A percentile compares a stretch with the other conserved stretches of the same genome.
Conservation (phyloP, 1,140 invertebrate species). For the Diorhabda elongata region DNA sequence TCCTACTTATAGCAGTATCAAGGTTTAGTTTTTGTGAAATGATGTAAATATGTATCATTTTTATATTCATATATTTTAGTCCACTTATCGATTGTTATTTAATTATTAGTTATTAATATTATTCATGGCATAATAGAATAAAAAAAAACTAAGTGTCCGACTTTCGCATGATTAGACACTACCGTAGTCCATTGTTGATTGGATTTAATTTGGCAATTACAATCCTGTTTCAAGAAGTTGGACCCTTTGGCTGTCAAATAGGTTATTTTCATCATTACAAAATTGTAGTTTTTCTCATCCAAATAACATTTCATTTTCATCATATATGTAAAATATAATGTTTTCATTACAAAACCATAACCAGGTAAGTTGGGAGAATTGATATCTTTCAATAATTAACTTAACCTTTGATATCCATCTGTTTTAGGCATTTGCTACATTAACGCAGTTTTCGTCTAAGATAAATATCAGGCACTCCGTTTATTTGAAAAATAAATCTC, state of each 20-base stretch:
- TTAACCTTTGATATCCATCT: not conserved
- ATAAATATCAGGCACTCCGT: conserved; percentile 41
- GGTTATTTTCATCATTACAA: conserved; percentile 30
- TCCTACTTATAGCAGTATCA: too few relatives aligned
- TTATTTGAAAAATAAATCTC: conserved; percentile 41
- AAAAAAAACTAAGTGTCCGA: too few relatives aligned
- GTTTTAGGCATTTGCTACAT: conserved; percentile 17
- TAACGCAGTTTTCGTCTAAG: conserved; percentile 41
- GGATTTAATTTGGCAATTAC: not conserved
- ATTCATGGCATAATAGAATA: too few relatives aligned
- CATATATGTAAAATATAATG: conserved; percentile 35
- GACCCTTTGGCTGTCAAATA: not conserved
- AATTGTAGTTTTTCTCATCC: conserved; percentile 27
- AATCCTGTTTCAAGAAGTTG: not conserved
- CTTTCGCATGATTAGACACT: too few relatives aligned
- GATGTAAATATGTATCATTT: too few relatives aligned
- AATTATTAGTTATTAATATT: too few relatives aligned
- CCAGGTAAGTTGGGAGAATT: conserved; percentile 35
- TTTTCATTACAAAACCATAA: conserved; percentile 48
- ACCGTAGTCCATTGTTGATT: not conserved
- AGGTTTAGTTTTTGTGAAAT: too few relatives aligned
- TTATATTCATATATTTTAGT: too few relatives aligned
- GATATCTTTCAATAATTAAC: too few relatives aligned
- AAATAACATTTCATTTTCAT: conserved; percentile 20
- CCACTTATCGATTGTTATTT: too few relatives aligned